Evolutionary conservation across 37 sponge, comb jelly and placozoan genomes (phyloP).

Genomic region (Agelas oroides): DNA sequence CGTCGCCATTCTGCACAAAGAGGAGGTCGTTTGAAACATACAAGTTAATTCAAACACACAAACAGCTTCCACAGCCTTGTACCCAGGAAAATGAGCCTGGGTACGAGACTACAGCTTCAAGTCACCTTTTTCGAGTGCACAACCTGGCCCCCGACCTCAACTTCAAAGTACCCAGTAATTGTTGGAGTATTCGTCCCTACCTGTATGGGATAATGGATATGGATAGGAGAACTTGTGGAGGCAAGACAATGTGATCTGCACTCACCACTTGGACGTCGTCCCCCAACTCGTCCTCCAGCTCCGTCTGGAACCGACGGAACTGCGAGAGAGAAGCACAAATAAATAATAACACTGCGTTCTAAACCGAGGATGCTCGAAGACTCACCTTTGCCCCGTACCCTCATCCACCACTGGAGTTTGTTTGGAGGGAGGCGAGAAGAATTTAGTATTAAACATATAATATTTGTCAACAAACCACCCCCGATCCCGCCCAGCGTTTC

Average conservation of each 20-base stretch:
- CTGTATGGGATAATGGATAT: no score
- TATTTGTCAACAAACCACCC: no score
- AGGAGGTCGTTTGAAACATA: no score
- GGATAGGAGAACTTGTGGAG: no score
- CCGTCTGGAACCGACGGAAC: conserved; percentile 46
- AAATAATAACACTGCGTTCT: no score
- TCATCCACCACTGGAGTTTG: conserved; percentile 89
- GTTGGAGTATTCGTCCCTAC: conserved; percentile 53
- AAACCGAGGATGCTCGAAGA: neutral
- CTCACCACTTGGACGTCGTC: conserved; percentile 65
- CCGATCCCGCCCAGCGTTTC: no score
- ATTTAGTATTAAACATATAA: no score
- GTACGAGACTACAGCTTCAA: no score
- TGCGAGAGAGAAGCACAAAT: neutral
- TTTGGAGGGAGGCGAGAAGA: no score
- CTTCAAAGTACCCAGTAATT: conserved; percentile 84
- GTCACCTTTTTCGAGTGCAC: conserved; percentile 86
- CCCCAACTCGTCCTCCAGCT: conserved; percentile 61
- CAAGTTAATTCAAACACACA: neutral
- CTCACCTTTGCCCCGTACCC: conserved; percentile 82
- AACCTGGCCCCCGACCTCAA: conserved; percentile 60
- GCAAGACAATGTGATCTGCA: no score
- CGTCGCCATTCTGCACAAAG: conserved; percentile 68
- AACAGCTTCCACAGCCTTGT: neutral
- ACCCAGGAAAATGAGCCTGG: no score